These are phyloP conservation scores for Nothoprocta pentlandii DNA, from an alignment of 2,113 vertebrate genomes.

Conservation along the genomic window DNA sequence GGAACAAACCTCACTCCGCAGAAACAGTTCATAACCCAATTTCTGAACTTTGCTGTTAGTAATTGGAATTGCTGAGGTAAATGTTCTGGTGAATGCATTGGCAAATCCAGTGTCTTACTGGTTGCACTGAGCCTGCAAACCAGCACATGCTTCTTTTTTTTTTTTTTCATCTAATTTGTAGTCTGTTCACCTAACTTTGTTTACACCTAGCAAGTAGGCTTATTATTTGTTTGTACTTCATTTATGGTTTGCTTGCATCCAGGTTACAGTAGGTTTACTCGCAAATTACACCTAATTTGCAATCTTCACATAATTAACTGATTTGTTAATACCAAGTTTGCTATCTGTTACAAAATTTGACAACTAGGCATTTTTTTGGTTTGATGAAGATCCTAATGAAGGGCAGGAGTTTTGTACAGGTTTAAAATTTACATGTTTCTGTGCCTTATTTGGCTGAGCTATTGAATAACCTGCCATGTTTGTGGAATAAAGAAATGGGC, in stretches of 20 bases:
- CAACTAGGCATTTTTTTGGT: background rate
- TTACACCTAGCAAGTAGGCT: conserved; percentile 20
- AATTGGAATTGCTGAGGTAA: background rate
- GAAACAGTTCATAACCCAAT: background rate
- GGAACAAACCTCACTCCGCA: conserved; percentile 1
- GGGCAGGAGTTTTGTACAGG: background rate
- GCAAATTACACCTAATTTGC: conserved; percentile 6
- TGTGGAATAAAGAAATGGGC: background rate
- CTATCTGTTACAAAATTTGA: conserved; percentile 8
- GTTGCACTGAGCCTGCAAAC: background rate
- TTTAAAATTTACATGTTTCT: background rate
- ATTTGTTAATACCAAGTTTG: conserved; percentile 6
- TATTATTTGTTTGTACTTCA: conserved; percentile 23
- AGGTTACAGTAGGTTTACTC: conserved; percentile 1
- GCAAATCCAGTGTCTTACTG: rapidly evolving
- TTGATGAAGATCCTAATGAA: background rate
- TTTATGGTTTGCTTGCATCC: conserved; percentile 35
- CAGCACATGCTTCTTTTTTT: background rate
- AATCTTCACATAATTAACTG: conserved; percentile 26
- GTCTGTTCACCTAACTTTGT: background rate
- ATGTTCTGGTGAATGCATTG: rapidly evolving
- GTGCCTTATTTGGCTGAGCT: conserved; percentile 21
- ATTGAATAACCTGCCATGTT: background rate
- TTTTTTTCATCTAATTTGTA: conserved; percentile 10
- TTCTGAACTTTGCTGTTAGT: background rate